Percentiles rank a stretch among this genome's conserved stretches.
These are phyloP conservation scores for Acholoe squamosa DNA, from an alignment of 2,888 invertebrate species.

Conservation along the genomic window DNA sequence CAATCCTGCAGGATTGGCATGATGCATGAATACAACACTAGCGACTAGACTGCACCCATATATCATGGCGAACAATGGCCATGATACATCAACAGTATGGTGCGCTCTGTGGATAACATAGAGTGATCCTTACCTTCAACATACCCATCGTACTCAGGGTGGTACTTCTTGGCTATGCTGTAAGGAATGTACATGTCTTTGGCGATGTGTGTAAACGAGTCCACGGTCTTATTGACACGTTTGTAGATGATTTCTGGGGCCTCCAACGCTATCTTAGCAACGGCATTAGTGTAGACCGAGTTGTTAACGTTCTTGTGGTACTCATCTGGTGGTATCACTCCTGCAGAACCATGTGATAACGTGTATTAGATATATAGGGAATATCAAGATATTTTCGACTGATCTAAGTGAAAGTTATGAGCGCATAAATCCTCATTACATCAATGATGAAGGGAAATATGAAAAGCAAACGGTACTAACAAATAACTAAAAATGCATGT, in stretches of 20 bases:
- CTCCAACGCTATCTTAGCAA: constrained; percentile 72
- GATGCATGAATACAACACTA: no score
- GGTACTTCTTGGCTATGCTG: constrained; percentile 79
- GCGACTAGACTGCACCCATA: no score
- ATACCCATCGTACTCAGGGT: constrained; percentile 83
- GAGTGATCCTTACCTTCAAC: constrained; percentile 69
- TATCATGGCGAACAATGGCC: no score
- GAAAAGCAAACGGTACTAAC: no score
- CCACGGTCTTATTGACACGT: constrained; percentile 23
- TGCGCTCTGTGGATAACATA: no score
- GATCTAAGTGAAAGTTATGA: no score
- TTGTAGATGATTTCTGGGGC: constrained; percentile 63
- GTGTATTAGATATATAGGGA: no score
- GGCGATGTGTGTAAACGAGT: constrained; percentile 66
- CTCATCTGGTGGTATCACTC: constrained; percentile 80
- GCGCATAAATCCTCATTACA: neutral
- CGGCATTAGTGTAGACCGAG: constrained; percentile 74
- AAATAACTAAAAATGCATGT: no score
- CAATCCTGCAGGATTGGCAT: no score
- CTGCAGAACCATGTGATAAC: constrained; percentile 69
- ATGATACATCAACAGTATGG: no score
- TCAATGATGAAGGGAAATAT: neutral
- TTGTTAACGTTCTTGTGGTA: constrained; percentile 71
- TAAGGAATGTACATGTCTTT: constrained; percentile 79
- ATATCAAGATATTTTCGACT: no score